Evolutionary conservation across 2,797 vertebrate genomes (phyloP), one percentile per base, ranked within the genome.

Genomic region (Coccyzus lansbergi): DNA sequence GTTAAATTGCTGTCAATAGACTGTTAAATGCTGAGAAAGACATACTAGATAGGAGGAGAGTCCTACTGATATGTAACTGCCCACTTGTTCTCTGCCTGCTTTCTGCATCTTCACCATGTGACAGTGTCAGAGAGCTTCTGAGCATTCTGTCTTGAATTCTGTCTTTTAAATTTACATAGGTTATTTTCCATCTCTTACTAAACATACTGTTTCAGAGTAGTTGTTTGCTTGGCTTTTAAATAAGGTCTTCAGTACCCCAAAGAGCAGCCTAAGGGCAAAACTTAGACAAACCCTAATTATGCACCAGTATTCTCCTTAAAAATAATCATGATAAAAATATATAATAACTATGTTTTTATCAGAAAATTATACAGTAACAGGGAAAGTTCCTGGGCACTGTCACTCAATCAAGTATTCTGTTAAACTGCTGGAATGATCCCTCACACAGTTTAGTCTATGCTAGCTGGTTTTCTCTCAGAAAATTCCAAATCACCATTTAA

Each of bases 41-140:
- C 2, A 25, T 40, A 49, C 26, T 33, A 8, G 15, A 22, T 14
- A 53, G 48, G 20, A 40, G 2, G 19, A 2, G 24, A 70, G 22
- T 42, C 7, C 12, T 49, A 8, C 52, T 56, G 38, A 70, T 6
- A 29, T 0, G 0, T 7, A 49, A 15, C 48, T 86, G 6, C 10
- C 25, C 19, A 22, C 3, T 46, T 62, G 16, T 29, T 1, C 19
- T 86, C 42, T 21, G 4, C 6, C 10, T 56, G 7, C 16, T 36
- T 6, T 56, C 13, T 65, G 22, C 53, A 9, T 34, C 25, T 25
- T 28, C 18, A 62, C 17, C 42, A 29, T 14, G 4, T 51, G 55
- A 31, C 17, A 79, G 22, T 69, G 20, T 19, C 31, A 18, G 31
- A 18, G 31, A 83, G 13, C 36, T 63, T 80, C 63, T 76, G 12